Base-by-base conservation (phyloP, 2,113 vertebrate species). In the Carollia perspicillata region DNA sequence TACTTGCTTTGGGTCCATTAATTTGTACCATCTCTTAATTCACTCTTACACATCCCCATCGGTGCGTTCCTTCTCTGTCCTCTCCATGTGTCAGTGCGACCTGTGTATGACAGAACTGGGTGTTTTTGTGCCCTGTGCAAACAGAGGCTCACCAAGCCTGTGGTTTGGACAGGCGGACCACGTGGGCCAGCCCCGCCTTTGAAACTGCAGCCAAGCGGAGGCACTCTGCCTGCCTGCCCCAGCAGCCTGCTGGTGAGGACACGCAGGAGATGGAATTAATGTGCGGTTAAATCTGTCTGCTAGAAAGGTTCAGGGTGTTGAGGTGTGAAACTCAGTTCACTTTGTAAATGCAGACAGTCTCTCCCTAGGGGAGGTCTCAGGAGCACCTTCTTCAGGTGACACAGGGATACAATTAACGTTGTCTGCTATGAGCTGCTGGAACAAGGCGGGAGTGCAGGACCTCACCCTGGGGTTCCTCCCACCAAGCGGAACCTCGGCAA, bases 311-410 rank as follows among this genome's bases (percentile, higher is more conserved):
- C 66, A 28, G 89, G 77, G 47, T 20, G 69, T 3, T 28, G 47
- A 94, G 20, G 51, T 93, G 63, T 89, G 71, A 84, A 80, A 74
- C 65, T 30, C 42, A 30, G 53, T 30, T 75, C 81, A 23, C 68
- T 49, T 18, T 72, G 49, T 72, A 30, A 51, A 94, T 22, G 53
- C 26, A 80, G 69, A 55, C 0, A 3, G 28, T 60, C 23, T 80
- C 78, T 91, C 26, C 11, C 14, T 53, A 33, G 77, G 75, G 63
- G 37, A 71, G 44, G 23, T 33, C 77, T 65, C 22, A 78, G 23
- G 26, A 74, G 18, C 7, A 14, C 51, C 80, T 79, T 33, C 40
- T 77, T 71, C 60, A 33, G 47, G 22, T 4, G 33, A 37, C 77
- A 42, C 6, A n/a, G 44, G 55, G 42, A n/a, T 20, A 3, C 17